Evolutionary conservation across 2,113 vertebrate genomes (phyloP).

Genomic region (Cochlearius cochlearius): DNA sequence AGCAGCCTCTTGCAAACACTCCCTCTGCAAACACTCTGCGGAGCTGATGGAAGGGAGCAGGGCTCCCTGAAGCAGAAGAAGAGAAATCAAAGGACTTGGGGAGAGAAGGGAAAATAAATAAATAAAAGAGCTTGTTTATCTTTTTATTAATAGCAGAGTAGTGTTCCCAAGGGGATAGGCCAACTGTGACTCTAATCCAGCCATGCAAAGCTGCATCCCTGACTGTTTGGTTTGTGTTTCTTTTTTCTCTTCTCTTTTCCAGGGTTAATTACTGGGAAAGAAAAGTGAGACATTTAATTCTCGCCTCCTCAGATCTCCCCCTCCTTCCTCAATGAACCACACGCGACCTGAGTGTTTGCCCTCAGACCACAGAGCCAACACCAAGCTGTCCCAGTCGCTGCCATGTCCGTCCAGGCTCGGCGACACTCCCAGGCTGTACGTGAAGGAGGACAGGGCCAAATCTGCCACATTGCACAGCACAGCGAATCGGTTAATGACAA

Average conservation of each 20-base stretch:
- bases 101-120: conserved; percentile 41
- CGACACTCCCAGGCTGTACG: neutral
- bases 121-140: conserved; percentile 57
- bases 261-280: conserved; percentile 34
- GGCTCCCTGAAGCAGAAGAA: conserved; percentile 31
- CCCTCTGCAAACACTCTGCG: neutral
- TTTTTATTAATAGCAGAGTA: conserved; percentile 56
- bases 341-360: neutral
- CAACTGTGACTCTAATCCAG: conserved; percentile 50
- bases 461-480: neutral
- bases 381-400: neutral
- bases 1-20: neutral
- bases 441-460: neutral
- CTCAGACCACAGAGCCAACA: neutral
- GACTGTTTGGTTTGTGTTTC: neutral
- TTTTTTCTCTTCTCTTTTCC: neutral
- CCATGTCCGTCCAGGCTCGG: rapidly evolving
- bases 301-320: neutral
- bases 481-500: neutral
- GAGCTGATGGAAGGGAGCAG: neutral
- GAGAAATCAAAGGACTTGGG: conserved; percentile 40
- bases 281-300: neutral
- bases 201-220: neutral
- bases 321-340: neutral
- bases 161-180: conserved; percentile 15